Evolutionary conservation across 2,888 invertebrate genomes (phyloP).

Genomic region (Sinhomidia bicolor): DNA sequence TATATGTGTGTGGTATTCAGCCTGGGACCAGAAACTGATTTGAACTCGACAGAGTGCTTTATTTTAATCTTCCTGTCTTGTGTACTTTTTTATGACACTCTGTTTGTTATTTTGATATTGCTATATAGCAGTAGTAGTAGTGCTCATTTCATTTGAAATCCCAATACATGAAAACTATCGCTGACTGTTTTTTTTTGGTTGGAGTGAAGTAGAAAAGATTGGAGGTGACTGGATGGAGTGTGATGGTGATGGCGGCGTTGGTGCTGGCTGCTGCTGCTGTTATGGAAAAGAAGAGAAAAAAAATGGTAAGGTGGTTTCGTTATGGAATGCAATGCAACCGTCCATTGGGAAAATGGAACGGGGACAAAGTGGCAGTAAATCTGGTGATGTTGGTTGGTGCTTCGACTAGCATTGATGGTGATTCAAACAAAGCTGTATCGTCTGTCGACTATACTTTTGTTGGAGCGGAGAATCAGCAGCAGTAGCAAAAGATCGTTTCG

Average conservation of each 20-base stretch:
- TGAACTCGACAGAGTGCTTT: neutral
- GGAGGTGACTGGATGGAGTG: neutral
- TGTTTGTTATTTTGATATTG: slow-evolving; percentile 26
- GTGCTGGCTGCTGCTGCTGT: too few relatives aligned
- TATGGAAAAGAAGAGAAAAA: neutral
- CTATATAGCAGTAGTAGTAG: too few relatives aligned
- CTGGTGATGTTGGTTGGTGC: slow-evolving; percentile 8
- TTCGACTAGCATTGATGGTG: neutral
- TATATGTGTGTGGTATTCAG: neutral
- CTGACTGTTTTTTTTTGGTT: neutral
- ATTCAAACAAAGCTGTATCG: slow-evolving; percentile 47
- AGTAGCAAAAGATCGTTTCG: slow-evolving; percentile 1
- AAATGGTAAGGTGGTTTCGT: neutral
- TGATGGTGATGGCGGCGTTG: too few relatives aligned
- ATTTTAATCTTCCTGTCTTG: neutral
- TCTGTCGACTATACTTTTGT: neutral
- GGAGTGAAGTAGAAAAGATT: slow-evolving; percentile 1
- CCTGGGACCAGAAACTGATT: neutral
- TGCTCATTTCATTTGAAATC: slow-evolving; percentile 28
- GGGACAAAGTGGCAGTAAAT: slow-evolving; percentile 59
- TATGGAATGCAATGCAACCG: neutral
- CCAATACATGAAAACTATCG: neutral
- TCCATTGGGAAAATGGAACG: slow-evolving; percentile 51
- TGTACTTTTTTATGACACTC: slow-evolving; percentile 29
- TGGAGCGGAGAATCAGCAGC: neutral